Conservation (phyloP, 2,113 vertebrate genomes). For the Crotalus viridis region DNA sequence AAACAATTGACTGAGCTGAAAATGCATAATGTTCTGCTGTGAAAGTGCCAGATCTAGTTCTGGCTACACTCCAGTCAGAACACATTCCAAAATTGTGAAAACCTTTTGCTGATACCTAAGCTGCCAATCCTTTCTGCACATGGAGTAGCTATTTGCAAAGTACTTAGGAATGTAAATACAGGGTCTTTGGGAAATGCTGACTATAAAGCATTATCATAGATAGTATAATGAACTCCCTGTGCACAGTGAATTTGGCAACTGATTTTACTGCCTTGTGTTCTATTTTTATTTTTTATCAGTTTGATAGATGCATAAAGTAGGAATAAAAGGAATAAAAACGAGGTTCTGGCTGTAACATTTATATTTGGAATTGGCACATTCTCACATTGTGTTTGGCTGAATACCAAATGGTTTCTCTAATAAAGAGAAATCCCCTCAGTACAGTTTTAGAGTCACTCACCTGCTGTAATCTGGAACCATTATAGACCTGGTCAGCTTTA, state of each 20-base stretch:
- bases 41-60: conserved; percentile 33
- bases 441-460: background rate
- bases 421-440: background rate
- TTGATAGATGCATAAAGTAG: background rate
- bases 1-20: conserved; percentile 34
- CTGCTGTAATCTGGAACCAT: background rate
- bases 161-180: conserved; percentile 59
- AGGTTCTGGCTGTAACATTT: conserved; percentile 6
- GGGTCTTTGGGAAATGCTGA: conserved; percentile 44
- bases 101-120: conserved; percentile 27
- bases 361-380: conserved; percentile 20
- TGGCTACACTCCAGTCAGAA: conserved; percentile 35
- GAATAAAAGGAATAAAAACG: conserved; percentile 30
- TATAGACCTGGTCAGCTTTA: background rate
- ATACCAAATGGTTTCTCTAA: conserved; percentile 9
- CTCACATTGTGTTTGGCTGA: background rate
- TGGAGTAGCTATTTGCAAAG: conserved; percentile 46
- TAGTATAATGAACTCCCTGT: conserved; percentile 33
- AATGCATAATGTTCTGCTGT: background rate
- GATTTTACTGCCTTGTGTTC: conserved; percentile 27
- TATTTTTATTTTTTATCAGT: conserved; percentile 37
- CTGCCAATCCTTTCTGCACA: conserved; percentile 35
- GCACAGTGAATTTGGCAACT: conserved; percentile 44
- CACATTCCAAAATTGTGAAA: conserved; percentile 26
- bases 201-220: conserved; percentile 49